Evolutionary conservation across 2,113 vertebrate species (phyloP), one percentile per base, ranked within the genome.

Genomic region (Donacobius atricapilla): DNA sequence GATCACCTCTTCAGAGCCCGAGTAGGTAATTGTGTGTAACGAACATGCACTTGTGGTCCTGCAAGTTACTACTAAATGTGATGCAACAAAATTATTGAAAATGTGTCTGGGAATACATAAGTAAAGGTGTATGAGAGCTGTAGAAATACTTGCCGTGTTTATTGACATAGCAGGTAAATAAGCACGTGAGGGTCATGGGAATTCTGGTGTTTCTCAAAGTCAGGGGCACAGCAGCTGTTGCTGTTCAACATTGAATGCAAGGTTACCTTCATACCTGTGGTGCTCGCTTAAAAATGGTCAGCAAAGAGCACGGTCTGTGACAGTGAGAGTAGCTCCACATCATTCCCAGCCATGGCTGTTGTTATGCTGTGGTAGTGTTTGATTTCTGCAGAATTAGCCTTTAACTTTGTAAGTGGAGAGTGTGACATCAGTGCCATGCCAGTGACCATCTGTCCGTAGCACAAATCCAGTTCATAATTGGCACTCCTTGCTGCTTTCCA

Each of bases 401-500:
- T 61, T 61, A 27, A 4, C 25, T 71, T 60, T 51, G 7, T 54
- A 30, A 96, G 47, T 61, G 53, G 50, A 45, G 83, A 30, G 31
- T 23, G 16, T 78, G 72, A 93, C 68, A 60, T 88, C 82, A 92
- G 76, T 81, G 76, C 73, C 47, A 27, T 31, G 31, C 68, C 47
- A 39, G 81, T 69, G 76, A 39, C 90, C 83, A 92, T 95, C 90
- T 96, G 94, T 57, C 69, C 56, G 48, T 73, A 86, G 66, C 75
- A 68, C 35, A 80, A 80, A 75, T 51, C 64, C 37, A 24, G 64
- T 90, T 72, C 51, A 18, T 64, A 83, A 56, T 37, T 58, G 75
- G 87, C 47, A 56, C 14, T 50, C 24, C 39, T 24, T 31, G 27
- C 51, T 83, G 87, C 65, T 61, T 50, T 31, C 14, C 22, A 53